Evolutionary conservation across 2,797 vertebrate genomes (phyloP).

Genomic region (Spinibarbus caldwelli): DNA sequence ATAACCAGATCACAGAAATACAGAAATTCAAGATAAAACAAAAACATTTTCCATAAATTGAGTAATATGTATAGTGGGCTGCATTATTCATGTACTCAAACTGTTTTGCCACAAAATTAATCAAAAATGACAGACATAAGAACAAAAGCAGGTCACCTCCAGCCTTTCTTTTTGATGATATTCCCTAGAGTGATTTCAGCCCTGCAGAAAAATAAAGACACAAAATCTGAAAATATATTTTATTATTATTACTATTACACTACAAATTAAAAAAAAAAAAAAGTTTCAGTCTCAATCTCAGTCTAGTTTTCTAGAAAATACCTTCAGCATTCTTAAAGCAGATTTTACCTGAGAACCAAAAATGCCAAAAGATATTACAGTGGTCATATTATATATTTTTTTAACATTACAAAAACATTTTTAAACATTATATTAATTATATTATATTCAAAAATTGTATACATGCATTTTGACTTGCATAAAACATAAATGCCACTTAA

Average conservation of each 20-base stretch:
- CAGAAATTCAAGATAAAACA: background rate
- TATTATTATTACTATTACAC: background rate
- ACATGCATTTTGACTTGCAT: background rate
- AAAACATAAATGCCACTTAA: background rate
- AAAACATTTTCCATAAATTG: background rate
- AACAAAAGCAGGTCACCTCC: slow-evolving; percentile 78
- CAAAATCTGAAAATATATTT: slow-evolving; percentile 1
- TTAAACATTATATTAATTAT: background rate
- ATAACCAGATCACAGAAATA: background rate
- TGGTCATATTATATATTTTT: background rate
- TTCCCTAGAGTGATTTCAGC: slow-evolving; percentile 89
- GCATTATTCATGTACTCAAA: slow-evolving; percentile 47
- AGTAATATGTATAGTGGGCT: background rate
- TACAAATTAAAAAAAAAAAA: background rate
- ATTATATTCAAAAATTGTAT: background rate
- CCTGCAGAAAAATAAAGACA: slow-evolving; percentile 68
- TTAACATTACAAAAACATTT: background rate
- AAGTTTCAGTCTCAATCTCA: background rate
- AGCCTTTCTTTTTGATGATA: slow-evolving; percentile 91
- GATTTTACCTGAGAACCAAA: background rate
- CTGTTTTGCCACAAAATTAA: background rate
- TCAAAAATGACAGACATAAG: slow-evolving; percentile 39
- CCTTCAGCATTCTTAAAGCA: background rate
- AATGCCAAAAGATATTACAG: background rate
- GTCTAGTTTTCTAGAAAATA: no score